phyloP scores from a whole-genome alignment of 2,888 invertebrate species.

The Lathronympha strigana region DNA sequence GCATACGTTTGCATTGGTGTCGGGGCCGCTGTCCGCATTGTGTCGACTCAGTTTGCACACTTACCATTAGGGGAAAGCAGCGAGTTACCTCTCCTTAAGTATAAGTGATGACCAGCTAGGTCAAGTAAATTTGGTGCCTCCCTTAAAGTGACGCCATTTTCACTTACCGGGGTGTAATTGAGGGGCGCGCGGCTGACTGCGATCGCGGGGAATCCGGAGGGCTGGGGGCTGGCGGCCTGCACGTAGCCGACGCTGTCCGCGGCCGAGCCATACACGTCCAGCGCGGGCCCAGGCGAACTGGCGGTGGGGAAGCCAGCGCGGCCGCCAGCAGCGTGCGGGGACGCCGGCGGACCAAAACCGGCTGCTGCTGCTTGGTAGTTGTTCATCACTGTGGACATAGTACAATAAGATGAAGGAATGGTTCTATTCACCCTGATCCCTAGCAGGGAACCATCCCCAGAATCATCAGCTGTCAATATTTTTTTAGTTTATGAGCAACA shows the following conservation, averaged over 20 bases:
- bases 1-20: too few relatives aligned
- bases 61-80: too few relatives aligned
- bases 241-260: conserved; percentile 96
- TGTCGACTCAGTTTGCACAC: too few relatives aligned
- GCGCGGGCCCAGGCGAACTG: conserved; percentile 95
- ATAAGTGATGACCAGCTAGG: too few relatives aligned
- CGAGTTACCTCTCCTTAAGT: too few relatives aligned
- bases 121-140: too few relatives aligned
- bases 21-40: too few relatives aligned
- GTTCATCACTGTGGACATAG: conserved; percentile 93
- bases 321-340: conserved; percentile 90
- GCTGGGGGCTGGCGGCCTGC: conserved; percentile 98
- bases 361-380: conserved; percentile 95
- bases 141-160: too few relatives aligned
- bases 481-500: too few relatives aligned
- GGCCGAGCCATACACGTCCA: conserved; percentile 97
- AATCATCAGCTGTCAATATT: too few relatives aligned
- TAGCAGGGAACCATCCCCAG: too few relatives aligned
- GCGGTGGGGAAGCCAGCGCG: conserved; percentile 94
- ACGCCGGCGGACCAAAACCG: conserved; percentile 92
- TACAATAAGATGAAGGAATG: conserved; percentile 27
- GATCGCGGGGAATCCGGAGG: conserved; percentile 97
- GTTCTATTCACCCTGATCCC: too few relatives aligned
- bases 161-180: conserved; percentile 94
- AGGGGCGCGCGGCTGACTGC: conserved; percentile 96